phyloP scores from a whole-genome alignment of 1,140 invertebrate genomes.

The Galendromus occidentalis region DNA sequence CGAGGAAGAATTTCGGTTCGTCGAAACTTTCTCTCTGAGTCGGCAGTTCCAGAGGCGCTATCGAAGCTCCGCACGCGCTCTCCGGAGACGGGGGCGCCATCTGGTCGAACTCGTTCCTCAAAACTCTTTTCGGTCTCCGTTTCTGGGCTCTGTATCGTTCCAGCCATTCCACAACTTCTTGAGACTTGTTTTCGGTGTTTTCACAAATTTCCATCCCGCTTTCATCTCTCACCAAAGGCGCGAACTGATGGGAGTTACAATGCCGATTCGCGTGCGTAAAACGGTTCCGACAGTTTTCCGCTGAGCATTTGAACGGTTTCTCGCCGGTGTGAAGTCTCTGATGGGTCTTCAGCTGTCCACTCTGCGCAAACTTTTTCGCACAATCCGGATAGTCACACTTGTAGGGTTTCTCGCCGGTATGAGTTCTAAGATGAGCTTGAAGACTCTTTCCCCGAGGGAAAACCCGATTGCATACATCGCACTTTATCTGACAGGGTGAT shows the following conservation, averaged over 20 bases:
- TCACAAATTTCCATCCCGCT: background rate
- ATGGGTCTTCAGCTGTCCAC: constrained; percentile 61
- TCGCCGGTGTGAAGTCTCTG: constrained; percentile 59
- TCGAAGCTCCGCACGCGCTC: background rate
- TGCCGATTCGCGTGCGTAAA: constrained; percentile 64
- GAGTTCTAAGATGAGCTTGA: constrained; percentile 55
- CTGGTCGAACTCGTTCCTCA: background rate
- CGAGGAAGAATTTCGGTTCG: background rate
- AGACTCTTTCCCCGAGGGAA: constrained; percentile 60
- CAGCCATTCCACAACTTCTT: background rate
- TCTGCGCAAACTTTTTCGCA: constrained; percentile 53
- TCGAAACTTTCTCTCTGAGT: background rate
- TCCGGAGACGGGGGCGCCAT: constrained; percentile 12
- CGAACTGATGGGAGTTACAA: constrained; percentile 33
- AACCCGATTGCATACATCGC: constrained; percentile 47
- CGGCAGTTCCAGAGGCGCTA: background rate
- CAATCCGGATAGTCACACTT: constrained; percentile 55
- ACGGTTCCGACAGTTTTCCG: constrained; percentile 37
- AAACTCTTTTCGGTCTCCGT: background rate
- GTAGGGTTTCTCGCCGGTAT: constrained; percentile 59
- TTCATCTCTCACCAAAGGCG: constrained; percentile 22
- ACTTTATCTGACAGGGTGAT: constrained; percentile 49
- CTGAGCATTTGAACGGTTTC: constrained; percentile 54
- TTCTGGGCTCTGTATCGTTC: background rate
- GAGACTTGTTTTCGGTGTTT: constrained; percentile 1